Percentiles rank a stretch among this genome's conserved stretches.
Evolutionary conservation across 2,113 vertebrate genomes (phyloP).

Genomic region (Catharus bicknelli): DNA sequence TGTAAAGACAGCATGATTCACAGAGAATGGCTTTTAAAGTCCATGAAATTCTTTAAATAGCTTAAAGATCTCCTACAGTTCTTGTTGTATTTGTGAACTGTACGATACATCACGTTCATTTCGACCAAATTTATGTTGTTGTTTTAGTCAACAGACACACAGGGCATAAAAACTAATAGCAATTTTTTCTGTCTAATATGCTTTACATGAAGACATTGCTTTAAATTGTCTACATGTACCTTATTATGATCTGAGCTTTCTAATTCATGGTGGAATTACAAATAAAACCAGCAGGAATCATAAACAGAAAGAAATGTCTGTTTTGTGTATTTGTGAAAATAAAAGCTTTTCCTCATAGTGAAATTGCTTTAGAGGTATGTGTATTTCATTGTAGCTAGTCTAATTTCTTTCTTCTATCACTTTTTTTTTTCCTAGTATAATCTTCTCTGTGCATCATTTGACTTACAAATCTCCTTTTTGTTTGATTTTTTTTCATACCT

Average conservation of each 20-base stretch:
- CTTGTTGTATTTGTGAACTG: slow-evolving; percentile 46
- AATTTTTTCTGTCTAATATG: neutral
- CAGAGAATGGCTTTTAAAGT: slow-evolving; percentile 41
- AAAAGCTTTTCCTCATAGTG: neutral
- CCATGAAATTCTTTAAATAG: slow-evolving; percentile 53
- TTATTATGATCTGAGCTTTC: slow-evolving; percentile 9
- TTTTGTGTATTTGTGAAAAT: neutral
- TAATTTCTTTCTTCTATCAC: neutral
- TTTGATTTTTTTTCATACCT: neutral
- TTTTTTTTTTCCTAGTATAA: neutral
- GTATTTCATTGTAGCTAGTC: neutral
- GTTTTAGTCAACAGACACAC: neutral
- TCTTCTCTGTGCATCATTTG: neutral
- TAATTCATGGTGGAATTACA: neutral
- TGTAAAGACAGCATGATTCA: slow-evolving; percentile 8
- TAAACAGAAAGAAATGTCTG: neutral
- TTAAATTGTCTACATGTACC: neutral
- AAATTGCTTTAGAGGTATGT: neutral
- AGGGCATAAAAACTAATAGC: slow-evolving; percentile 6
- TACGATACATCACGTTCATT: neutral
- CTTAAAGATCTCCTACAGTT: slow-evolving; percentile 32
- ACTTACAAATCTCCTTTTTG: slow-evolving; percentile 14
- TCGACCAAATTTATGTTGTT: slow-evolving; percentile 21
- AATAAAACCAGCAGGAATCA: neutral
- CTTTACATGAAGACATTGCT: neutral